Evolutionary conservation across 2,888 invertebrate genomes (phyloP), one percentile per base, ranked within the genome.

Genomic region (Trachelus tabidus): DNA sequence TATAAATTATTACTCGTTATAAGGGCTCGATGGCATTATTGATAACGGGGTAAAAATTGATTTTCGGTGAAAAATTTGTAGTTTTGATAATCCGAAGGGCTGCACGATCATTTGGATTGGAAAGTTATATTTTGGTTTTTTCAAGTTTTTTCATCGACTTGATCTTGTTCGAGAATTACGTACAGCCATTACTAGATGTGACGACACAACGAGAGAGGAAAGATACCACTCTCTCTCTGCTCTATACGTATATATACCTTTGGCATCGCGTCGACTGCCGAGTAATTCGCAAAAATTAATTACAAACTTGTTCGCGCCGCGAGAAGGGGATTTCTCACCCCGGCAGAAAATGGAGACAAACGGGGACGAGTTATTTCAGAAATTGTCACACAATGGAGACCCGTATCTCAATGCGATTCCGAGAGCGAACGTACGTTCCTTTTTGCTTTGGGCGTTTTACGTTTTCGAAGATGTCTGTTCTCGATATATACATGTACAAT

Each of bases 281-380:
- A 87, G 88, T 89, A 89, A 90, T 90, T 90, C 89, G 87, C 88
- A 89, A 89, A 90, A 90, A 90, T 90, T 89, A 90, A 90, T 90
- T 90, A 89, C 86, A 82, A 89, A 89, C 88, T 89, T 87, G 89
- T 88, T 88, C 83, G 83, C 83, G 83, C 81, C 82, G 82, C 81
- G 81, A 83, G 83, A 73, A 73, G 34, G 85, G 86, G 86, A 87
- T 86, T 87, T 84, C 87, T 83, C 84, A 81, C 81, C 80, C 83
- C 82, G 83, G 80, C 85, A 82, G 84, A 83, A 81, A 81, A 77
- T 81, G 83, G 79, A 82, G 85, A 87, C 88, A 88, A 88, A 87
- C 85, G 85, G 85, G 81, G 81, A 85, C 83, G 83, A 83, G 84
- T 82, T 85, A 85, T 85, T 86, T 84, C 84, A 84, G 86, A 86